Conservation (phyloP, 2,888 invertebrate species). For the Nemotelus pantherinus region DNA sequence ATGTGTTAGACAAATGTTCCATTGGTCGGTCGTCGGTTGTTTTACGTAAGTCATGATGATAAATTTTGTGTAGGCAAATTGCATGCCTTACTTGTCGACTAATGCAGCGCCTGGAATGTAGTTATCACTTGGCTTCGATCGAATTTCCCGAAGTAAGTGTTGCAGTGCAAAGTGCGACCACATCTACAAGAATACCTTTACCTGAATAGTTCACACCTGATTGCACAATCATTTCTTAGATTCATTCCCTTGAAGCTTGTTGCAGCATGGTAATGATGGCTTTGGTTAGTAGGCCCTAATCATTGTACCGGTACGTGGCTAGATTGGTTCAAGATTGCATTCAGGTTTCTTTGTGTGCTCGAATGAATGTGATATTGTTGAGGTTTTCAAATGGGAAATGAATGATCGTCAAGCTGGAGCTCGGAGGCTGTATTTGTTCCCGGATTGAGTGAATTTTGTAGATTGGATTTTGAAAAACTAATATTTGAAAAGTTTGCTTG, state of each 20-base stretch:
- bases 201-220: constrained; percentile 39
- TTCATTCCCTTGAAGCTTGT: constrained; percentile 23
- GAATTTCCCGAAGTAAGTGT: background rate
- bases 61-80: constrained; percentile 29
- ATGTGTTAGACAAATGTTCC: background rate
- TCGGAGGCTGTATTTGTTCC: background rate
- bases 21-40: background rate
- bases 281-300: background rate
- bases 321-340: background rate
- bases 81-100: background rate
- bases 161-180: constrained; percentile 35
- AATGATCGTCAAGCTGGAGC: too few species aligned
- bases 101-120: constrained; percentile 28
- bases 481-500: too few species aligned
- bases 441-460: background rate
- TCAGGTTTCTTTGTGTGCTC: background rate
- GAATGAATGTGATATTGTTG: too few species aligned
- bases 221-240: constrained; percentile 31
- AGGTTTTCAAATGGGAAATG: too few species aligned
- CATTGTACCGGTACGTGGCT: background rate
- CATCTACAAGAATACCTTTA: background rate
- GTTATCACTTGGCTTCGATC: constrained; percentile 31
- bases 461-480: too few species aligned
- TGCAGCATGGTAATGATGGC: constrained; percentile 8
- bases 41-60: constrained; percentile 14